These are phyloP conservation scores for Rhea americana DNA, from an alignment of 2,113 vertebrate species.

Conservation along the genomic window DNA sequence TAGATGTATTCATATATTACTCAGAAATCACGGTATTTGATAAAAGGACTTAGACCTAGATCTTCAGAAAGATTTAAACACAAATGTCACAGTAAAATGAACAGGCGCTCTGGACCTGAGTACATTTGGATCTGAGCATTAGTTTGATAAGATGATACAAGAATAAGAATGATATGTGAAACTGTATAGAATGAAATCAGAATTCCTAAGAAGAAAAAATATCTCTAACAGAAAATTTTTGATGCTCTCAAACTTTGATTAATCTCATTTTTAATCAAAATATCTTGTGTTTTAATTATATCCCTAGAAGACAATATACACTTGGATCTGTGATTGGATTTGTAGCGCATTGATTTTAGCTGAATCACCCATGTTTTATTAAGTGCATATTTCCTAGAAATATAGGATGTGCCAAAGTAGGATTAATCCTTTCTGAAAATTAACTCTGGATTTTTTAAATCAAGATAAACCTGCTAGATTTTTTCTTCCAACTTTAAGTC, in stretches of 20 bases:
- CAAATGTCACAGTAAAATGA: background rate
- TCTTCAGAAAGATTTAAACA: background rate
- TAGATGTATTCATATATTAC: background rate
- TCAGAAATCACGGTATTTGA: background rate
- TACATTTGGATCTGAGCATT: background rate
- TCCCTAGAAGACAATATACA: background rate
- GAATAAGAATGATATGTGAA: fast-evolving
- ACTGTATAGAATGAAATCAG: background rate
- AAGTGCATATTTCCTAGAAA: background rate
- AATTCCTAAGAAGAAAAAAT: background rate
- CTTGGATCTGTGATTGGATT: background rate
- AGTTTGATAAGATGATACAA: background rate
- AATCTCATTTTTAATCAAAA: background rate
- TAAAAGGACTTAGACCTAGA: background rate
- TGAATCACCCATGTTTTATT: background rate
- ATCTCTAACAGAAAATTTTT: background rate
- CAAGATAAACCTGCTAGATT: background rate
- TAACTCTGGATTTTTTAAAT: background rate
- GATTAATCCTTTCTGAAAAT: background rate
- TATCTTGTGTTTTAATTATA: background rate
- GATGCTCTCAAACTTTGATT: background rate
- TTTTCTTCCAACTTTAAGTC: background rate
- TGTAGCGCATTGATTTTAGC: background rate
- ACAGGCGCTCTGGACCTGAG: background rate
- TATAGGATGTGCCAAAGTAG: background rate